Percentiles rank a stretch among this genome's conserved stretches.
Evolutionary conservation across 2,113 vertebrate species (phyloP).

Genomic region (Trinectes maculatus): DNA sequence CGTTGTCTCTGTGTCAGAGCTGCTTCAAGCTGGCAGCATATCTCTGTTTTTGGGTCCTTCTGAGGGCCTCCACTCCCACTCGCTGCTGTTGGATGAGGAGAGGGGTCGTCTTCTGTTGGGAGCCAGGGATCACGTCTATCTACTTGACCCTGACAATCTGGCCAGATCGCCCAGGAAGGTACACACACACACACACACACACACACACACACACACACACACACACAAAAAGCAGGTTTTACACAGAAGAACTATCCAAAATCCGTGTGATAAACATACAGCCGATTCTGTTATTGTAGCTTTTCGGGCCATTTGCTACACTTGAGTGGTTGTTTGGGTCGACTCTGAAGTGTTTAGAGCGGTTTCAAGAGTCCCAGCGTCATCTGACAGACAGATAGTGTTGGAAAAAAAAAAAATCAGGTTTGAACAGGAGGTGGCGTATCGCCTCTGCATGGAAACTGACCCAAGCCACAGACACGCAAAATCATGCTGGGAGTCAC

Average conservation of each 20-base stretch:
- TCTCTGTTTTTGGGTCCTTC: slow-evolving; percentile 88
- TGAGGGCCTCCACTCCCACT: slow-evolving; percentile 91
- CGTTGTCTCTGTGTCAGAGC: slow-evolving; percentile 78
- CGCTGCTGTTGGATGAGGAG: slow-evolving; percentile 94
- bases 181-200: too few species aligned
- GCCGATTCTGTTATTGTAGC: background rate
- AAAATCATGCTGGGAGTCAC: slow-evolving; percentile 32
- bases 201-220: too few species aligned
- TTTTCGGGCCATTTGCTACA: background rate
- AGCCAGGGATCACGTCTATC: slow-evolving; percentile 91
- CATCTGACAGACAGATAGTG: slow-evolving; percentile 9
- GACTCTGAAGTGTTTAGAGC: slow-evolving; percentile 32
- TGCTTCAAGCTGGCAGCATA: slow-evolving; percentile 91
- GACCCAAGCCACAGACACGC: slow-evolving; percentile 20
- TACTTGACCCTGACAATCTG: slow-evolving; percentile 90
- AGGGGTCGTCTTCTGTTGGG: slow-evolving; percentile 89
- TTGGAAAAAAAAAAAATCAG: slow-evolving; percentile 37
- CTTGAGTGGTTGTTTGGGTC: slow-evolving; percentile 38
- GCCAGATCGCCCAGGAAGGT: slow-evolving; percentile 91
- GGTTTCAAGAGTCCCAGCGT: slow-evolving; percentile 16
- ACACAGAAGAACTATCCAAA: too few species aligned
- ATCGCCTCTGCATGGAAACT: background rate
- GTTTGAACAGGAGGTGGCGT: slow-evolving; percentile 20
- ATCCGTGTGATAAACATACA: background rate
- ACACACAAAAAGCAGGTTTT: too few species aligned